A percentile compares a stretch with the other conserved stretches of the same genome.
Evolutionary conservation across 2,113 vertebrate species (phyloP).

Genomic region (Bathybates hornii): DNA sequence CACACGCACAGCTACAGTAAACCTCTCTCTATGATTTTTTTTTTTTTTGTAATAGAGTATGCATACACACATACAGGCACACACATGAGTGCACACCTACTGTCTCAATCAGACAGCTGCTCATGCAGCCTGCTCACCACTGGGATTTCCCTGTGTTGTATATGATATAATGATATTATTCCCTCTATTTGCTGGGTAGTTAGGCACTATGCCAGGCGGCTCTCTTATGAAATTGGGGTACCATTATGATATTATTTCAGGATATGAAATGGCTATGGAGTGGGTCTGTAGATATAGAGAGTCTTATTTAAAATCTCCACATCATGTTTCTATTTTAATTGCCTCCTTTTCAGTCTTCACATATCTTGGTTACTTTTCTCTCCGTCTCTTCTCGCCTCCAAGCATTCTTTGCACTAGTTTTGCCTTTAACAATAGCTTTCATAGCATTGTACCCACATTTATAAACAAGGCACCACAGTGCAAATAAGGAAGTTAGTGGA

Average conservation of each 20-base stretch:
- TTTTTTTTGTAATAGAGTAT: not conserved
- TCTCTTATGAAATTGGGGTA: conserved; percentile 57
- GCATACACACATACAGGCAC: not conserved
- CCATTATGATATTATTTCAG: conserved; percentile 47
- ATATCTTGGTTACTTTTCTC: conserved; percentile 8
- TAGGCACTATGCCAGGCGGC: conserved; percentile 62
- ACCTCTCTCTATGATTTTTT: not conserved
- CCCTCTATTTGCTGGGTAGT: conserved; percentile 61
- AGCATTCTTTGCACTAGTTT: conserved; percentile 7
- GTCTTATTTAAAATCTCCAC: not conserved
- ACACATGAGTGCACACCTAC: not conserved
- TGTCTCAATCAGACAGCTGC: conserved; percentile 60
- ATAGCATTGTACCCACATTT: conserved; percentile 28
- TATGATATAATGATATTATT: conserved; percentile 65
- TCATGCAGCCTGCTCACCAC: conserved; percentile 53
- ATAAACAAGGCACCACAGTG: conserved; percentile 44
- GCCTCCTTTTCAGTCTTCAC: not conserved
- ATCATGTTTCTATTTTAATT: not conserved
- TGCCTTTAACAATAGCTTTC: conserved; percentile 40
- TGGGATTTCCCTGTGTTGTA: conserved; percentile 66
- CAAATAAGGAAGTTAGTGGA: conserved; percentile 66
- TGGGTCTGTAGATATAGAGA: not conserved
- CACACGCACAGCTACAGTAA: conserved; percentile 13
- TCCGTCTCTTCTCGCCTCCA: not conserved
- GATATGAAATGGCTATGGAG: conserved; percentile 19